Evolutionary conservation across 2,888 invertebrate species (phyloP).

Genomic region (Gnatocerus cornutus): DNA sequence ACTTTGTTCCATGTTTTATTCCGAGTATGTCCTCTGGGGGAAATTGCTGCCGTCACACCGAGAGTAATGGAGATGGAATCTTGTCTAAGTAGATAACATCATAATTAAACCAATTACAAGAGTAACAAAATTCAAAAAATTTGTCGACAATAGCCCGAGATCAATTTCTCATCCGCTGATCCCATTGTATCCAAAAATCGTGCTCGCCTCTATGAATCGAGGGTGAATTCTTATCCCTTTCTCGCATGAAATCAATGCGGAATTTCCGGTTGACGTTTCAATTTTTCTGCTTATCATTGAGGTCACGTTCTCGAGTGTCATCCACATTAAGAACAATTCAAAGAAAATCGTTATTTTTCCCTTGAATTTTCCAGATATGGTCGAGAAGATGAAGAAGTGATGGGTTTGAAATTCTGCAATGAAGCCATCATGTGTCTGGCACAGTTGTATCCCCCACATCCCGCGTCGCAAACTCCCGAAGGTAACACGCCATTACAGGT

Average conservation of each 20-base stretch:
- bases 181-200: slow-evolving; percentile 10
- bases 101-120: too few relatives aligned
- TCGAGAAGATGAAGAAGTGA: slow-evolving; percentile 97
- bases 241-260: slow-evolving; percentile 15
- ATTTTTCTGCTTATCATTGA: slow-evolving; percentile 18
- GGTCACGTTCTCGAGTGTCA: slow-evolving; percentile 13
- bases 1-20: too few relatives aligned
- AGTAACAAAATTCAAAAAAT: too few relatives aligned
- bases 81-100: too few relatives aligned
- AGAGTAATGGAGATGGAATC: too few relatives aligned
- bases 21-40: too few relatives aligned
- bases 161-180: slow-evolving; percentile 1
- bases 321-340: not conserved
- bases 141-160: not conserved
- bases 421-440: slow-evolving; percentile 95
- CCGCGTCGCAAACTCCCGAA: slow-evolving; percentile 72
- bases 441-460: slow-evolving; percentile 84
- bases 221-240: not conserved
- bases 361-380: slow-evolving; percentile 81
- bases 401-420: slow-evolving; percentile 98
- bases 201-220: not conserved
- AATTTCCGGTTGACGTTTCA: slow-evolving; percentile 31
- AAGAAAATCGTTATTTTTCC: too few relatives aligned
- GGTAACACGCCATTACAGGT: slow-evolving; percentile 85
- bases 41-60: too few relatives aligned